Percentiles rank a stretch among this genome's conserved stretches.
phyloP scores from a whole-genome alignment of 2,797 vertebrate genomes.

The Masticophis lateralis region DNA sequence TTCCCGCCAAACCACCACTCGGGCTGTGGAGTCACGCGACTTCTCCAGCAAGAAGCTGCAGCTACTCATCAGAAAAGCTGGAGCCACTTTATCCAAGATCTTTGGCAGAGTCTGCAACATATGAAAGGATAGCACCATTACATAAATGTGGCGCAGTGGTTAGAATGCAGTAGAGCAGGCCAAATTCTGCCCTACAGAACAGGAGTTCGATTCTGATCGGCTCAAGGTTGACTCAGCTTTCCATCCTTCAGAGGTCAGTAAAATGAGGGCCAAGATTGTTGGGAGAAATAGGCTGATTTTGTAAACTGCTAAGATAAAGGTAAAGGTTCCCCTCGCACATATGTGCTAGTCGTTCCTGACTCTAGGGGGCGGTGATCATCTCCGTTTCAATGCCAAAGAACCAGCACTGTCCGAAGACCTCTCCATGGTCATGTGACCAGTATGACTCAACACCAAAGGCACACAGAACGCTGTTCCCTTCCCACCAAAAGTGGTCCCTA shows the following conservation, averaged over 20 bases:
- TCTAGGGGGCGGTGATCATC: too few species aligned
- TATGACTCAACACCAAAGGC: too few species aligned
- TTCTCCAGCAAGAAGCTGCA: constrained; percentile 93
- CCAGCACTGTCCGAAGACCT: too few species aligned
- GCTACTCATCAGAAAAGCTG: constrained; percentile 88
- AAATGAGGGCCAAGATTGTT: background rate
- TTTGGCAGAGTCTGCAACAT: constrained; percentile 83
- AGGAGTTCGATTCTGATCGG: background rate
- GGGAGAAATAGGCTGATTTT: background rate
- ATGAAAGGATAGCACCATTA: background rate
- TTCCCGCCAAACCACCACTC: constrained; percentile 91
- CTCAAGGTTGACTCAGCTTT: background rate
- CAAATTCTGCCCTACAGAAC: background rate
- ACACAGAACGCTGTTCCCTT: too few species aligned
- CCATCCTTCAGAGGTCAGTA: background rate
- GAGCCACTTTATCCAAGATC: constrained; percentile 87
- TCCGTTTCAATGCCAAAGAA: too few species aligned
- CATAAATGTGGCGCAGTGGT: background rate
- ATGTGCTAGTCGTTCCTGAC: too few species aligned
- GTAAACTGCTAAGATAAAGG: background rate
- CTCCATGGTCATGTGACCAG: too few species aligned
- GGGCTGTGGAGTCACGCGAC: constrained; percentile 84
- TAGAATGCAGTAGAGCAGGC: background rate
- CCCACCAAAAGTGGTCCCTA: too few species aligned
- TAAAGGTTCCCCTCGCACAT: too few species aligned